These are phyloP conservation scores for Pteromalus puparum DNA, from an alignment of 1,140 invertebrate genomes.

Conservation along the genomic window DNA sequence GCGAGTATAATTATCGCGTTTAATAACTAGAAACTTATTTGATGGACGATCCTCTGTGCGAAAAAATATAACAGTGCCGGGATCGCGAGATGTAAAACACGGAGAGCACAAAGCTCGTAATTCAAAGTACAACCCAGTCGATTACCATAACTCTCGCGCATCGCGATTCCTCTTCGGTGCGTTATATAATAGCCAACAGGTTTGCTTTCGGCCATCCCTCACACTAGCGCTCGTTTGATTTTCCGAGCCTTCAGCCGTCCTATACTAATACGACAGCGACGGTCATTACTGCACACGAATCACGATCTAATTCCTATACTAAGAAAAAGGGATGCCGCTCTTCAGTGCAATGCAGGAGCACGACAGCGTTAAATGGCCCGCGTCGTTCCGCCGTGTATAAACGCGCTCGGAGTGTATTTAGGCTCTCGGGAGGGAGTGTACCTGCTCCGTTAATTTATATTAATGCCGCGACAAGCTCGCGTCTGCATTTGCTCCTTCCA, in stretches of 20 bases:
- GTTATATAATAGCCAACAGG: not conserved
- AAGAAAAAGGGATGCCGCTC: not conserved
- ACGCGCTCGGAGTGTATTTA: constrained; percentile 1
- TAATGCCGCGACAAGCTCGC: constrained; percentile 52
- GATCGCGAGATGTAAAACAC: not conserved
- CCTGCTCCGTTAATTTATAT: constrained; percentile 63
- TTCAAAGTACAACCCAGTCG: not conserved
- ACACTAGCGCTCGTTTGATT: not conserved
- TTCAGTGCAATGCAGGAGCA: not conserved
- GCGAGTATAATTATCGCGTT: not conserved
- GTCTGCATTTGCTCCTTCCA: not conserved
- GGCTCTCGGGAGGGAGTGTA: not conserved
- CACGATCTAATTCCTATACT: too few species aligned
- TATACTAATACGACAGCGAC: not conserved
- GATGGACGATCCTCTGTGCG: not conserved
- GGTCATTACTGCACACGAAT: not conserved
- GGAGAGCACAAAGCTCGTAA: not conserved
- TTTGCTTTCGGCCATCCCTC: not conserved
- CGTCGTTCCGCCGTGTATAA: not conserved
- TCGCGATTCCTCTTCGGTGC: too few species aligned
- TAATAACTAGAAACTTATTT: constrained; percentile 4
- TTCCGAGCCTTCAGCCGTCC: not conserved
- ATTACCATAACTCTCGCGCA: not conserved
- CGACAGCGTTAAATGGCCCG: constrained; percentile 44
- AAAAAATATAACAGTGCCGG: not conserved